Conservation (phyloP, 2,113 vertebrate species). For the Irena cyanogastra region DNA sequence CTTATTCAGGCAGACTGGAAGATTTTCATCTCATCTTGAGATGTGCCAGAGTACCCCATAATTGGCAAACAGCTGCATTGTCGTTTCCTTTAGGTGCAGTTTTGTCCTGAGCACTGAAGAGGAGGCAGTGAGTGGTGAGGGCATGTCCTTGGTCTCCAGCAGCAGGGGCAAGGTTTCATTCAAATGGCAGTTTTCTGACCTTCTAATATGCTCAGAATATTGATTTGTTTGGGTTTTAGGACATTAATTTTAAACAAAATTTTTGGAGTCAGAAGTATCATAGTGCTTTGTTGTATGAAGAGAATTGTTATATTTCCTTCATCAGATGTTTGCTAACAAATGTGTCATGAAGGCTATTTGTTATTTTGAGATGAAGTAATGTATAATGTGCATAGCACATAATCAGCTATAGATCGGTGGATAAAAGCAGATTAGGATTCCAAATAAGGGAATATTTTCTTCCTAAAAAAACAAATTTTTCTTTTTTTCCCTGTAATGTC, state of each 20-base stretch:
- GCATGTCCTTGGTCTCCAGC: neutral
- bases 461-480: neutral
- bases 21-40: slow-evolving; percentile 64
- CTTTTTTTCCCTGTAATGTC: neutral
- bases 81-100: slow-evolving; percentile 44
- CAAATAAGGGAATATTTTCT: neutral
- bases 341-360: neutral
- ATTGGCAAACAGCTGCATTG: slow-evolving; percentile 55
- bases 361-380: neutral
- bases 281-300: neutral
- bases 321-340: neutral
- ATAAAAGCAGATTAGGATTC: neutral
- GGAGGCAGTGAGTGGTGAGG: slow-evolving; percentile 19
- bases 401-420: neutral
- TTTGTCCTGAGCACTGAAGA: slow-evolving; percentile 45
- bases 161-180: neutral
- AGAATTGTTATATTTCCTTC: neutral
- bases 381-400: neutral
- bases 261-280: neutral
- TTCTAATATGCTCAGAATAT: neutral
- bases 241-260: neutral
- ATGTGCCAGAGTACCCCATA: slow-evolving; percentile 58
- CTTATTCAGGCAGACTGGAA: slow-evolving; percentile 29
- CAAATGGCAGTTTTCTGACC: neutral
- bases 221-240: neutral